Evolutionary conservation across 2,113 vertebrate species (phyloP).

Genomic region (Spilogale gracilis): DNA sequence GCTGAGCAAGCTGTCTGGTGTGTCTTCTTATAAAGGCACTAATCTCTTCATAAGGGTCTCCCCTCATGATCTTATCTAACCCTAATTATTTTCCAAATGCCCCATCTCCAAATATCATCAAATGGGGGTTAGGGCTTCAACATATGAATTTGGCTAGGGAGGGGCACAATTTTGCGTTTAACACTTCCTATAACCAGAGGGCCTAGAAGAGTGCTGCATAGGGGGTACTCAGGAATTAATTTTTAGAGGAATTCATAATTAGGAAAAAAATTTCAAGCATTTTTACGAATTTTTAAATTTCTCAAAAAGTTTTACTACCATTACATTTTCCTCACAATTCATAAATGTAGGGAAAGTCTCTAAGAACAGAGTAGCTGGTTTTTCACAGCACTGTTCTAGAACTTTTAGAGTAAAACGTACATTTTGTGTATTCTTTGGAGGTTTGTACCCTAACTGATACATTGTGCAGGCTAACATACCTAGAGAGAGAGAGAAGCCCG

Average conservation of each 20-base stretch:
- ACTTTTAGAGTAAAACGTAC: conserved; percentile 1
- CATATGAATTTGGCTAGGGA: neutral
- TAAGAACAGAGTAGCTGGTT: neutral
- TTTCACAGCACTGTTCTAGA: neutral
- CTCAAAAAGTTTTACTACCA: conserved; percentile 1
- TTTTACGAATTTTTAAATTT: conserved; percentile 26
- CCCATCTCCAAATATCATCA: neutral
- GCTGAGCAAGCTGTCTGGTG: neutral
- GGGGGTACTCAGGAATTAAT: neutral
- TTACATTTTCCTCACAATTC: conserved; percentile 32
- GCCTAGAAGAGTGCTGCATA: neutral
- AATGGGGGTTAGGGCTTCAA: neutral
- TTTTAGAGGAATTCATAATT: neutral
- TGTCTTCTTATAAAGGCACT: neutral
- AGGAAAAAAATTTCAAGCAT: neutral
- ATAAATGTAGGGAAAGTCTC: neutral
- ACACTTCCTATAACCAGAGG: neutral
- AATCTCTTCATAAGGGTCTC: neutral
- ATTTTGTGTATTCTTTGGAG: neutral
- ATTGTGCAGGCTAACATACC: neutral
- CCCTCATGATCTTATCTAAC: neutral
- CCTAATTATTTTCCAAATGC: neutral
- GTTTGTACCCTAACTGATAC: neutral
- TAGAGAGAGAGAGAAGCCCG: neutral
- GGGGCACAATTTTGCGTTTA: neutral